These are phyloP conservation scores for Clinocottus analis DNA, from an alignment of 2,113 vertebrate species.

Conservation along the genomic window DNA sequence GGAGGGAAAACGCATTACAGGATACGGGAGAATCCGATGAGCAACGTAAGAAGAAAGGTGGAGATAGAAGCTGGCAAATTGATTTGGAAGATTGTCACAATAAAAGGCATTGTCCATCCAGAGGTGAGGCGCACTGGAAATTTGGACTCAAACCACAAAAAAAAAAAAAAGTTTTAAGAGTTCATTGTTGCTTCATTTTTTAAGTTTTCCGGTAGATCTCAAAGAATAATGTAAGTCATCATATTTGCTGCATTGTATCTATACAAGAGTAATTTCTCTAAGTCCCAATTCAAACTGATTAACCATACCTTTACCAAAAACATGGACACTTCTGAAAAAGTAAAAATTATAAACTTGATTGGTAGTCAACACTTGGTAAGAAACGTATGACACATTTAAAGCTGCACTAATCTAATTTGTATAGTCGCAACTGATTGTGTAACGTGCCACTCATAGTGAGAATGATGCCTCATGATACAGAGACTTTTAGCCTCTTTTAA, in stretches of 20 bases:
- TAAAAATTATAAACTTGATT: not conserved
- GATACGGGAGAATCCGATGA: not conserved
- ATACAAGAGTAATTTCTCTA: not conserved
- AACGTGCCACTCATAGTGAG: not conserved
- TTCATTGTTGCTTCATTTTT: not conserved
- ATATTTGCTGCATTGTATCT: not conserved
- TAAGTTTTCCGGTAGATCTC: not conserved
- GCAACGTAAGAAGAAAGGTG: not conserved
- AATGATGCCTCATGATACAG: constrained; percentile 8
- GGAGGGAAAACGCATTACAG: not conserved
- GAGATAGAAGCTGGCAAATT: not conserved
- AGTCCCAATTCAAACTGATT: not conserved
- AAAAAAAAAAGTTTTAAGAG: not conserved
- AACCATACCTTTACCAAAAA: not conserved
- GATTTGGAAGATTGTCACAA: constrained; percentile 32
- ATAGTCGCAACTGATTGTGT: not conserved
- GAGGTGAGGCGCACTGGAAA: not conserved
- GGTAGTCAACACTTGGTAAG: not conserved
- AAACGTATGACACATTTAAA: not conserved
- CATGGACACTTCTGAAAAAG: not conserved
- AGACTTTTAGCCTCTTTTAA: constrained; percentile 23
- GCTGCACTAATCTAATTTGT: not conserved
- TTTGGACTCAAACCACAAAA: not conserved
- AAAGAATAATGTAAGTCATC: too few species aligned
- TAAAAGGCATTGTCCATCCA: constrained; percentile 1